A percentile compares a stretch with the other conserved stretches of the same genome.
Evolutionary conservation across 2,113 vertebrate genomes (phyloP).

Genomic region (Polyodon spathula): DNA sequence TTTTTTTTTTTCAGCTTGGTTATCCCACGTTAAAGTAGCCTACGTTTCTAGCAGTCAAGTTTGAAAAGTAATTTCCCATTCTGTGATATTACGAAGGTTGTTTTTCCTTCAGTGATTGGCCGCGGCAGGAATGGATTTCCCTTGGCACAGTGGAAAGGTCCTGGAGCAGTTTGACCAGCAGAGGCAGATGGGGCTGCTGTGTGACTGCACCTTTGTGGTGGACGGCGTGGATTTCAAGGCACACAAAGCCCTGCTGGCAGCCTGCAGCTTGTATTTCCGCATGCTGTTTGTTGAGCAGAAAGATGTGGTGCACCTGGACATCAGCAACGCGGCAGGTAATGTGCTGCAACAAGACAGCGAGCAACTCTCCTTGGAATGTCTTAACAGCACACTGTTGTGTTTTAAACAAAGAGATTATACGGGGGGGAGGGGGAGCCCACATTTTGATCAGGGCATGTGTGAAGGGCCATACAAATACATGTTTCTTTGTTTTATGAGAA

Average conservation of each 20-base stretch:
- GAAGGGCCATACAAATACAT: too few species aligned
- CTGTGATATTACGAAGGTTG: too few species aligned
- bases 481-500: too few species aligned
- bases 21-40: too few species aligned
- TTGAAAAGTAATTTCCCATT: too few species aligned
- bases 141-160: constrained; percentile 86
- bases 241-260: constrained; percentile 87
- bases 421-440: too few species aligned
- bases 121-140: constrained; percentile 78
- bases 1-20: too few species aligned
- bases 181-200: constrained; percentile 82
- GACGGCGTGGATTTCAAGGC: constrained; percentile 94
- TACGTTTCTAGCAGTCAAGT: too few species aligned
- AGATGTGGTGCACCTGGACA: constrained; percentile 93
- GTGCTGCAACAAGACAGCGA: not conserved
- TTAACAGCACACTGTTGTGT: too few species aligned
- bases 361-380: not conserved
- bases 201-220: constrained; percentile 96
- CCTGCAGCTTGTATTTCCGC: constrained; percentile 90
- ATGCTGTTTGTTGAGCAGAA: constrained; percentile 94
- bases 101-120: not conserved
- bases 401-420: not conserved
- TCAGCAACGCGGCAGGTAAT: constrained; percentile 89
- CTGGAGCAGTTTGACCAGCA: constrained; percentile 90
- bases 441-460: too few species aligned